Percentiles rank a stretch among this genome's conserved stretches.
Conservation (phyloP, 2,797 vertebrate genomes). For the Lerista edwardsae region DNA sequence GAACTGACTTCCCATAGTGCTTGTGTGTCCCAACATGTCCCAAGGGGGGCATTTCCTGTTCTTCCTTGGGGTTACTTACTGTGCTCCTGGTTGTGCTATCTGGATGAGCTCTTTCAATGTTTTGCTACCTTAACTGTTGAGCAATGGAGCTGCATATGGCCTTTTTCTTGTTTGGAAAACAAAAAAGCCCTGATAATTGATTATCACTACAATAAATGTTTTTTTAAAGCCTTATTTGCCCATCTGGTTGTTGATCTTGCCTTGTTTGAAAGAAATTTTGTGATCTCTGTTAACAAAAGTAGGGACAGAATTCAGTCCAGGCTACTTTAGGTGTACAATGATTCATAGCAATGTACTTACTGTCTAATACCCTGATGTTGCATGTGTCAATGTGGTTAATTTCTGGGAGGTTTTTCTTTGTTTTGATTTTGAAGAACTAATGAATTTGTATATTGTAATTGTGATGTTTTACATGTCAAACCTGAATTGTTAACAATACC, state of each 20-base stretch:
- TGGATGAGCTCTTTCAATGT: not conserved
- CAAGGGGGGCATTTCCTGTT: not conserved
- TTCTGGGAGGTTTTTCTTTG: constrained; percentile 77
- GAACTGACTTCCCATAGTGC: not conserved
- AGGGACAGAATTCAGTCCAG: constrained; percentile 67
- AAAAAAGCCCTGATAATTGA: constrained; percentile 39
- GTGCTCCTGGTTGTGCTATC: not conserved
- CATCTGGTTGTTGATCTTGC: constrained; percentile 62
- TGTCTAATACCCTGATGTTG: constrained; percentile 91
- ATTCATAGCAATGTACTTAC: constrained; percentile 77
- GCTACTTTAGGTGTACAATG: constrained; percentile 71
- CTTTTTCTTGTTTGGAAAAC: constrained; percentile 4
- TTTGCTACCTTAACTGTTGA: constrained; percentile 34
- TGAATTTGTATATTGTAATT: constrained; percentile 93
- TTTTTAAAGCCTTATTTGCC: constrained; percentile 67
- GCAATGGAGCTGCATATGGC: constrained; percentile 55
- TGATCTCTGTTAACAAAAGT: constrained; percentile 56
- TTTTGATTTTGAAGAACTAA: constrained; percentile 83
- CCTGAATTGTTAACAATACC: constrained; percentile 81
- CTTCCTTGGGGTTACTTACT: not conserved
- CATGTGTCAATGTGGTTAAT: constrained; percentile 87
- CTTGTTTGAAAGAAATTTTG: constrained; percentile 67
- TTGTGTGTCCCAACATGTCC: not conserved
- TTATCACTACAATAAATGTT: constrained; percentile 36
- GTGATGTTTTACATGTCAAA: constrained; percentile 93